Evolutionary conservation across 2,888 invertebrate species (phyloP).

Genomic region (Seira ritae): DNA sequence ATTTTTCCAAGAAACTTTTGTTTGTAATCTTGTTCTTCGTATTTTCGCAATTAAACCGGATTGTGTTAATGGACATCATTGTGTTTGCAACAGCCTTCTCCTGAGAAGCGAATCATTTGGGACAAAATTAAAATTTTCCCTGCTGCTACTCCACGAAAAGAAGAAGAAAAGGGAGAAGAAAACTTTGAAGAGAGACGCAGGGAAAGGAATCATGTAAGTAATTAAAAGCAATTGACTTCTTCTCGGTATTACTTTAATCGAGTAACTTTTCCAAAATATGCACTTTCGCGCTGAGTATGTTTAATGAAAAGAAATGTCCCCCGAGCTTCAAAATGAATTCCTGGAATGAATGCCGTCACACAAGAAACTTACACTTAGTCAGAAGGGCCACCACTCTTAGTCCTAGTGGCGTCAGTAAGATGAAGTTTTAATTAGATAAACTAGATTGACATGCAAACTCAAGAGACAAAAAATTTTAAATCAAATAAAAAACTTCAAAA

Average conservation of each 20-base stretch:
- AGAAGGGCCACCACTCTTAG: too few relatives aligned
- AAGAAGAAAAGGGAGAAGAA: background rate
- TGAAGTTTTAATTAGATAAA: too few relatives aligned
- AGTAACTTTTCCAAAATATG: too few relatives aligned
- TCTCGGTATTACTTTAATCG: background rate
- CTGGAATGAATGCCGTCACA: too few relatives aligned
- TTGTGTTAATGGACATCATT: slow-evolving; percentile 8
- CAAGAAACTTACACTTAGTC: too few relatives aligned
- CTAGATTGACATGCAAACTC: too few relatives aligned
- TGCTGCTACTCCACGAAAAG: background rate
- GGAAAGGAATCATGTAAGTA: slow-evolving; percentile 3
- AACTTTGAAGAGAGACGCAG: background rate
- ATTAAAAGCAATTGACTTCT: slow-evolving; percentile 19
- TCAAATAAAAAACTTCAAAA: too few relatives aligned
- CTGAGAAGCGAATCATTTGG: background rate
- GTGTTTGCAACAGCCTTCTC: background rate
- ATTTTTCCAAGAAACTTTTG: background rate
- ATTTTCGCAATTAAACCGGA: slow-evolving; percentile 16
- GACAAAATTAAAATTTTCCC: background rate
- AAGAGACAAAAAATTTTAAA: too few relatives aligned
- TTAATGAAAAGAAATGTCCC: too few relatives aligned
- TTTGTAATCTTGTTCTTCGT: slow-evolving; percentile 11
- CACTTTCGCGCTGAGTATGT: too few relatives aligned
- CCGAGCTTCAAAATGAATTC: too few relatives aligned
- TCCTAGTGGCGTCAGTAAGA: too few relatives aligned